These are phyloP conservation scores for Choristoneura fumiferana DNA, from an alignment of 1,140 invertebrate genomes.

Conservation along the genomic window DNA sequence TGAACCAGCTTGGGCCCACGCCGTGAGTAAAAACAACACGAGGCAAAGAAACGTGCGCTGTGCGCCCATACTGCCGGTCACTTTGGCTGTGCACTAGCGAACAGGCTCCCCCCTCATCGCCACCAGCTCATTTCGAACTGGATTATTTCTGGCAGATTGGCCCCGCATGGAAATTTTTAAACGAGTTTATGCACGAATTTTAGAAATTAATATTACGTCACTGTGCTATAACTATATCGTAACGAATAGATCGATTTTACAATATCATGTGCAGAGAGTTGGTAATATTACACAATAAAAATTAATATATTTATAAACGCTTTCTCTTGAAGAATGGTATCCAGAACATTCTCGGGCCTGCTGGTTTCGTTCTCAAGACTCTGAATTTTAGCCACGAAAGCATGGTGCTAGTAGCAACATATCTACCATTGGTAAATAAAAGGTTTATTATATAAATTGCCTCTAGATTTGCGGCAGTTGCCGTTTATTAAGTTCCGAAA, in stretches of 20 bases:
- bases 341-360: too few species aligned
- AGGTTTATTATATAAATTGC: too few species aligned
- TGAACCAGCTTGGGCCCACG: slow-evolving; percentile 17
- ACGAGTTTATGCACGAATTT: slow-evolving; percentile 1
- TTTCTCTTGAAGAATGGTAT: too few species aligned
- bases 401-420: too few species aligned
- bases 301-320: too few species aligned
- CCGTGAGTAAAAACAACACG: slow-evolving; percentile 26
- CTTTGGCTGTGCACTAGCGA: slow-evolving; percentile 33
- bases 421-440: too few species aligned
- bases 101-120: slow-evolving; percentile 37
- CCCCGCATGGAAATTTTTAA: slow-evolving; percentile 5
- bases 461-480: too few species aligned
- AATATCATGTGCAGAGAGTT: not conserved
- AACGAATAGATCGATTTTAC: not conserved
- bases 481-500: too few species aligned
- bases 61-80: slow-evolving; percentile 53
- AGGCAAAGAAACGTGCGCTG: slow-evolving; percentile 32
- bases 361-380: too few species aligned
- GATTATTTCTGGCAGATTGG: not conserved
- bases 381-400: too few species aligned
- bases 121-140: slow-evolving; percentile 2
- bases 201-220: slow-evolving; percentile 9
- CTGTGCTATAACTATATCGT: slow-evolving; percentile 6
- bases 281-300: not conserved